Evolutionary conservation across 2,888 invertebrate species (phyloP), one percentile per base, ranked within the genome.

Genomic region (Ceraclea dissimilis): DNA sequence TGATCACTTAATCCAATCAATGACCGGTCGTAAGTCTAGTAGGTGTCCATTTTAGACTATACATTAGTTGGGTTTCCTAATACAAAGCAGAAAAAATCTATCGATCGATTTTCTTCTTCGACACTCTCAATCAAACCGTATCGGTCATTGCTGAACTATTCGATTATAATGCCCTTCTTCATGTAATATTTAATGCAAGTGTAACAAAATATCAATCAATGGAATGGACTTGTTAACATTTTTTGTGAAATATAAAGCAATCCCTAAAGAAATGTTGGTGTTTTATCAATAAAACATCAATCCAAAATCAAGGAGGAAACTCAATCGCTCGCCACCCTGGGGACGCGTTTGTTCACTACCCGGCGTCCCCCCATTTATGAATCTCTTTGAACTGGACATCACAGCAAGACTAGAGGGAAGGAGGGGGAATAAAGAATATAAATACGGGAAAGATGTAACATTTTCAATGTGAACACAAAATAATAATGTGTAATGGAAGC

Each of bases 391-490:
- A 57, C 59, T 59, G 59, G 61, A 76, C 76, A 75, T 74, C 75
- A 51, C 74, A 76, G 46, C 20, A 46, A 76, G 13, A 2, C 4
- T 17, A 43, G 43, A 19, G 46, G 17, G 16, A 44, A 5, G 75
- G 55, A 44, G 69, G 73, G 70, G 73, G 74, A 74, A 72, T 76
- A 74, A 6, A 13, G 4, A 43, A 46, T 18, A 19, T 18, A 43
- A 8, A 46, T 19, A 46, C 39, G 20, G 46, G 76, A 75, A 76
- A 75, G 77, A 76, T 78, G 78, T 78, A 76, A 78, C 78, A 78
- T 78, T 46, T 13, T 39, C 39, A 16, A 39, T 39, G 39, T 13
- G 39, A 39, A 39, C 16, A 16, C 39, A 39, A n/a, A 39, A 39
- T 39, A 5, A 16, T 39, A 39, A n/a, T n/a, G n/a, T n/a, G n/a